phyloP scores from a whole-genome alignment of 2,888 invertebrate species.

The Lampropteryx suffumata region DNA sequence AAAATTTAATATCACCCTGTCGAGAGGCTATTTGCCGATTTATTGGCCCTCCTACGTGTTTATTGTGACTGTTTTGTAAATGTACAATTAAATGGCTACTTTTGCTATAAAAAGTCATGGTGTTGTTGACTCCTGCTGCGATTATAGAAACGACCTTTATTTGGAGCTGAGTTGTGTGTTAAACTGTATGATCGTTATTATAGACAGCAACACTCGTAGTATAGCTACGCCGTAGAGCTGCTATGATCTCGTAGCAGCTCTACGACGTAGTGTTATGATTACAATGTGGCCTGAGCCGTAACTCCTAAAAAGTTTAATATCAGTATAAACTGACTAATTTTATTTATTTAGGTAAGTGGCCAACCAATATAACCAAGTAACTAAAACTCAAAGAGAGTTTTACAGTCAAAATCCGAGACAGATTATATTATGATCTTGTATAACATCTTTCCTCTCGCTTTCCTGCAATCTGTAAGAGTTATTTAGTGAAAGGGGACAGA shows the following conservation, averaged over 20 bases:
- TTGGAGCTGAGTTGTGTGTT: neutral
- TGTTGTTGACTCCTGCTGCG: constrained; percentile 20
- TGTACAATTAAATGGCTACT: constrained; percentile 35
- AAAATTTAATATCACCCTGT: constrained; percentile 49
- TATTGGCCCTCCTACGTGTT: constrained; percentile 46
- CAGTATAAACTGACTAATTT: too few relatives aligned
- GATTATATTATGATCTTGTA: too few relatives aligned
- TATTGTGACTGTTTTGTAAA: constrained; percentile 42
- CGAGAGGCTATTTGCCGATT: constrained; percentile 44
- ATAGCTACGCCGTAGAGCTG: neutral
- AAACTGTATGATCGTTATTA: neutral
- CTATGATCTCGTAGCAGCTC: neutral
- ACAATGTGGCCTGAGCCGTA: neutral
- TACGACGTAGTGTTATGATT: neutral
- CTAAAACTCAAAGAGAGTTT: too few relatives aligned
- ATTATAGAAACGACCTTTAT: constrained; percentile 10
- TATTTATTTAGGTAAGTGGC: too few relatives aligned
- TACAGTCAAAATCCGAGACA: too few relatives aligned
- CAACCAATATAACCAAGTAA: too few relatives aligned
- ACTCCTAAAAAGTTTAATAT: too few relatives aligned
- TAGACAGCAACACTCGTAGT: too few relatives aligned
- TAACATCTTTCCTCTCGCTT: too few relatives aligned
- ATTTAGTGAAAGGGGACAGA: too few relatives aligned
- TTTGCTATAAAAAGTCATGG: constrained; percentile 23
- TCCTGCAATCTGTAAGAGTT: too few relatives aligned